Conservation (phyloP, 2,797 vertebrate genomes). For the Fistularia commersonii region DNA sequence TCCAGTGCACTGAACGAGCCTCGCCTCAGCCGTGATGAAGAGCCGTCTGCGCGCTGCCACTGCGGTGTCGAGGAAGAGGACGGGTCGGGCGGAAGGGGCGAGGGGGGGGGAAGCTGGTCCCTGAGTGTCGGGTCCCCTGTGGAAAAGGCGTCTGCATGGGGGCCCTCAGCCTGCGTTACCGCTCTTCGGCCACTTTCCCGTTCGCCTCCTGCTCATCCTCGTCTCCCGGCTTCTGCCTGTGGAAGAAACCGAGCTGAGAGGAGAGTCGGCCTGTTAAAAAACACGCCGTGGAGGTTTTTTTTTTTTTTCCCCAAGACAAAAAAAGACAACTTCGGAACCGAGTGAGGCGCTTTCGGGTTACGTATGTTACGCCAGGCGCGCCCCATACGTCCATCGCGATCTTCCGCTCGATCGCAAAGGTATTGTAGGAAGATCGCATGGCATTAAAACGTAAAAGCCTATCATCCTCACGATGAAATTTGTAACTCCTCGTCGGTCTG, state of each 20-base stretch:
- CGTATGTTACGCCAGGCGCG: too few species aligned
- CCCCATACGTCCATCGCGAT: too few species aligned
- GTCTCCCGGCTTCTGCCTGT: constrained; percentile 78
- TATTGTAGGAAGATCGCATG: too few species aligned
- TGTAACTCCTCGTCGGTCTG: too few species aligned
- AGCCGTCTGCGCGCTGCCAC: constrained; percentile 38
- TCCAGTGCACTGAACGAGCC: constrained; percentile 60
- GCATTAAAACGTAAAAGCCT: too few species aligned
- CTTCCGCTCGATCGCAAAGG: too few species aligned
- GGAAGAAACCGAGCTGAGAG: constrained; percentile 92
- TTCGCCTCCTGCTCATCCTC: constrained; percentile 72
- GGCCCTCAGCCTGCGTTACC: constrained; percentile 73
- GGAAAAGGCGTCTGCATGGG: constrained; percentile 54
- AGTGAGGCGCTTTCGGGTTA: too few species aligned
- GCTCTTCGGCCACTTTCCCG: constrained; percentile 80
- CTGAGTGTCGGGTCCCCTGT: constrained; percentile 77
- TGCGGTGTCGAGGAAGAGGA: too few species aligned
- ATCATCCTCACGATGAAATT: too few species aligned
- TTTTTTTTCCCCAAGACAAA: too few species aligned
- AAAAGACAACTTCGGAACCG: too few species aligned
- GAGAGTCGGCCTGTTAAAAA: constrained; percentile 2
- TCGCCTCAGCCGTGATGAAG: constrained; percentile 40
- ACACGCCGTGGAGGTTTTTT: neutral
- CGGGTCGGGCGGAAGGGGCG: constrained; percentile 30
- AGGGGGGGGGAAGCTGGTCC: constrained; percentile 64